Percentiles rank a stretch among this genome's conserved stretches.
Evolutionary conservation across 1,140 invertebrate genomes (phyloP).

Genomic region (Heliconius hewitsoni): DNA sequence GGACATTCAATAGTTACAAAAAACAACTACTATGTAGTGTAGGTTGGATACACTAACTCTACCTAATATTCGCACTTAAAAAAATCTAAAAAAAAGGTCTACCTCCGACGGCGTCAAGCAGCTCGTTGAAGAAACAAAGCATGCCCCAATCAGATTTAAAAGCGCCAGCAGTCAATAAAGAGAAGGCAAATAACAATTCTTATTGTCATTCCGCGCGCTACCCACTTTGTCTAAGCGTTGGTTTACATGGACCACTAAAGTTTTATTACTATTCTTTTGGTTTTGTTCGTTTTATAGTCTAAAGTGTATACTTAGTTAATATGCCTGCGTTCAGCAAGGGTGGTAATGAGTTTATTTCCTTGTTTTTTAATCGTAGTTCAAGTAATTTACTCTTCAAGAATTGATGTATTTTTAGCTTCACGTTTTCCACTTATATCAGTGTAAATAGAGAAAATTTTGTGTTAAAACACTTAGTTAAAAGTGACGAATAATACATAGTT

Average conservation of each 20-base stretch:
- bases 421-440: too few species aligned
- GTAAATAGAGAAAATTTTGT: too few species aligned
- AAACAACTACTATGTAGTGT: not conserved
- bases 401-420: too few species aligned
- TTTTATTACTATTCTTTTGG: constrained; percentile 8
- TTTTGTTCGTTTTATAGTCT: not conserved
- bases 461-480: too few species aligned
- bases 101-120: not conserved
- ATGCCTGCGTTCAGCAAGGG: too few species aligned
- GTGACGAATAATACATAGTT: too few species aligned
- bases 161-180: constrained; percentile 63
- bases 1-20: not conserved
- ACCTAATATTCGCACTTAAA: not conserved
- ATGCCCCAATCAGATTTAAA: constrained; percentile 61
- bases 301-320: not conserved
- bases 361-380: too few species aligned
- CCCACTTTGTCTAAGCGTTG: constrained; percentile 29
- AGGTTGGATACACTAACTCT: not conserved
- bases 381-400: too few species aligned
- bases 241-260: constrained; percentile 27
- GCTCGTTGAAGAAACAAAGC: constrained; percentile 48
- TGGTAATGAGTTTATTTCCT: too few species aligned
- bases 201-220: constrained; percentile 56
- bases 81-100: not conserved
- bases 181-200: constrained; percentile 56